Evolutionary conservation across 2,888 invertebrate species (phyloP), one percentile per base, ranked within the genome.

Genomic region (Amphipoea lucens): DNA sequence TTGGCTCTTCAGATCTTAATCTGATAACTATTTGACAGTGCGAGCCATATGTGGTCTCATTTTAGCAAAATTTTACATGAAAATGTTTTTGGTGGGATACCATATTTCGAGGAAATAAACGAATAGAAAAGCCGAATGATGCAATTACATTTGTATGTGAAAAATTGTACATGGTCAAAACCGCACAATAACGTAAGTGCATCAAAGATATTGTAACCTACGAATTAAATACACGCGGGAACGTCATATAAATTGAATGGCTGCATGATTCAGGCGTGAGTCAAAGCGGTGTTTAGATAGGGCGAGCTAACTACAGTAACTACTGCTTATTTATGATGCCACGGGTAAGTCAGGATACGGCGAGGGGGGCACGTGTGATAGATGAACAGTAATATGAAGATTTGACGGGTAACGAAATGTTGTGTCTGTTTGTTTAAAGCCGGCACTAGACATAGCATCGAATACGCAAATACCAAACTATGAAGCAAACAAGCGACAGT

Each of bases 301-400:
- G 89, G 86, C 79, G 77, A 87, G 90, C 88, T 90, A 92, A 93
- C 88, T 92, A 84, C 89, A 92, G 94, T 91, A 92, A 93, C 89
- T 92, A 82, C 88, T 93, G 94, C 95, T 94, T 95, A 94, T 96
- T 95, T 95, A 95, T 92, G 92, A 91, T 90, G 77, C 65, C n/a
- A 65, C 76, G 68, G 45, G 57, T 40, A 57, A 72, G 69, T 40
- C 87, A 87, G 88, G 88, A 89, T 80, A 82, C 69, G 69, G 78
- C 68, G 77, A 65, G 76, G 81, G 81, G 74, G 51, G n/a, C 81
- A 66, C 60, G 54, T 67, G 70, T 40, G 62, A 63, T 54, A 40
- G 36, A 4, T 65, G 57, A 23, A 51, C 75, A 29, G 40, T 73
- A 66, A 65, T 40, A 70, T 73, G 40, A 79, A 42, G 57, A 65